A percentile compares a stretch with the other conserved stretches of the same genome.
Evolutionary conservation across 2,113 vertebrate species (phyloP).

Genomic region (Arothron firmamentum): DNA sequence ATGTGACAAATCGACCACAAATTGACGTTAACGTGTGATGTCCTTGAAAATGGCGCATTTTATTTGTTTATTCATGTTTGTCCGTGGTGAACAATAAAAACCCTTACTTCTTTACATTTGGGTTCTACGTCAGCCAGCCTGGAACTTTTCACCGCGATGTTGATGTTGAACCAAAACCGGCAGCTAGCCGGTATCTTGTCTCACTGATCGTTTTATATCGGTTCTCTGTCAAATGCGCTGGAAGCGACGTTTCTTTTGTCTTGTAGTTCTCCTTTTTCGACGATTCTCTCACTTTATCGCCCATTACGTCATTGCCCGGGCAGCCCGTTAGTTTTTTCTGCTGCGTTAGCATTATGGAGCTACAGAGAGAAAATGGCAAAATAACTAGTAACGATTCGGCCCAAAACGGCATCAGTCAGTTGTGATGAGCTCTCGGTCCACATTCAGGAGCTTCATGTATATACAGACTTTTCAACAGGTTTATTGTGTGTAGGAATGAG

Average conservation of each 20-base stretch:
- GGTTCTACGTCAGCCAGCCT: background rate
- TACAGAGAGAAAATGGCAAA: background rate
- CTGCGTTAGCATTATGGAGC: conserved; percentile 49
- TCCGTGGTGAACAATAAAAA: background rate
- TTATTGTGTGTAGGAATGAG: too few species aligned
- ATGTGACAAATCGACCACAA: conserved; percentile 11
- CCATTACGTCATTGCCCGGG: conserved; percentile 57
- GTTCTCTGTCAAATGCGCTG: background rate
- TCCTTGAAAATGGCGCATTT: background rate
- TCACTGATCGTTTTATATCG: background rate
- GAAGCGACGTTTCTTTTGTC: background rate
- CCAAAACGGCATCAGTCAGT: too few species aligned
- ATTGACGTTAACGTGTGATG: background rate
- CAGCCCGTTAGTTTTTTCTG: conserved; percentile 42
- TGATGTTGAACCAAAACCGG: background rate
- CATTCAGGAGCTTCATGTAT: too few species aligned
- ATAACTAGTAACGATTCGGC: too few species aligned
- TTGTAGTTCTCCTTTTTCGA: background rate
- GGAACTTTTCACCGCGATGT: background rate
- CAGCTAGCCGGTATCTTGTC: background rate
- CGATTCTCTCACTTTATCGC: conserved; percentile 12
- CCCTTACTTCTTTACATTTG: background rate
- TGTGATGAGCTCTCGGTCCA: too few species aligned
- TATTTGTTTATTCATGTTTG: background rate
- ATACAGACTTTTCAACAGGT: too few species aligned